Base-by-base conservation (phyloP, 2,113 vertebrate species). In the Mystacornis crossleyi region DNA sequence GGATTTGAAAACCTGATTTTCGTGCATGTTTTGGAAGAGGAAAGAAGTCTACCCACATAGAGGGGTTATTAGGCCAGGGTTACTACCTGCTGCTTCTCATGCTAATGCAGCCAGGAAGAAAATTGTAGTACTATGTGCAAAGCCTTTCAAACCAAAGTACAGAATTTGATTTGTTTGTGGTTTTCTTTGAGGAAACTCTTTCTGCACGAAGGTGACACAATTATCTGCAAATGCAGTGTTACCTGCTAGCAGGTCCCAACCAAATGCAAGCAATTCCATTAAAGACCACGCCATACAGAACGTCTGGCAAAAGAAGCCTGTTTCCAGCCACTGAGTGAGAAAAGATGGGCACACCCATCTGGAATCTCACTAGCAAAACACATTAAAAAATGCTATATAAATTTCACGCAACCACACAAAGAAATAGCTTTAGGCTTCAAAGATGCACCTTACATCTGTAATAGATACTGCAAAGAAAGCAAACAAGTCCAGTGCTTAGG, bases 51-150 rank as follows among this genome's bases (percentile, higher is more conserved):
- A 9, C 23, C 12, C 24, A 14, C 0, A 24, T 0, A 11, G 26
- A 60, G 10, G 7, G 8, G 5, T 57, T 34, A 28, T 16, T 61
- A 81, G 0, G 0, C 40, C 38, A 34, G 24, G 20, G 18, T 25
- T 14, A 14, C 33, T n/a, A 67, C 38, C 26, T 53, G 23, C 45
- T 2, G 4, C 11, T 89, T 43, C 45, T 65, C 45, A 70, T 10
- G 25, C 55, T 48, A 47, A 40, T 14, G 31, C 8, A 80, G 58
- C 18, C 8, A 7, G 28, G 34, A 77, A 75, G 18, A 74, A 42
- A 85, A 71, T 0, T 4, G 2, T 17, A 79, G 18, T 26, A 31
- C 33, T 4, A 0, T 8, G 16, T 29, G 34, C 0, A 0, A 90
- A 91, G 31, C 10, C 42, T 79, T 60, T 88, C 25, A 58, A 81